A percentile compares a stretch with the other conserved stretches of the same genome.
Conservation (phyloP, 2,797 vertebrate species). For the Parauchenoglanis ngamensis region DNA sequence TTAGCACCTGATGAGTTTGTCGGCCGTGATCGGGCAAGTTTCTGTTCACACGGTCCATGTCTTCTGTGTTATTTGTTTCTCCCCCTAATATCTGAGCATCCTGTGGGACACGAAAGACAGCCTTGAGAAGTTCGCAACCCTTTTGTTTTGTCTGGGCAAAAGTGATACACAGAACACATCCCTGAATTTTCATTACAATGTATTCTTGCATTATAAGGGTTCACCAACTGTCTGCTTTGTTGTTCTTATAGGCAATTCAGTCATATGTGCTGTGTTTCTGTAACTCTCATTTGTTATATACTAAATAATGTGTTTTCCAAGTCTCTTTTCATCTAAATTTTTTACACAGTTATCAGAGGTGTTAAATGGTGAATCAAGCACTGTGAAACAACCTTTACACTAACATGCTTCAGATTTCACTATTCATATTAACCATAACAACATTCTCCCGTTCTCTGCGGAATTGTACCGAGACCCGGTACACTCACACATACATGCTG, state of each 20-base stretch:
- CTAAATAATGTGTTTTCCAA: neutral
- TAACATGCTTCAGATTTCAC: conserved; percentile 40
- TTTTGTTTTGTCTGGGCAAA: conserved; percentile 1
- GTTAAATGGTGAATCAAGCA: neutral
- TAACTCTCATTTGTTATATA: neutral
- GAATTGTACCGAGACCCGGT: conserved; percentile 54
- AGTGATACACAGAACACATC: neutral
- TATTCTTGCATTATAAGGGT: neutral
- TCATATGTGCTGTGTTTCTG: neutral
- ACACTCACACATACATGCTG: conserved; percentile 48
- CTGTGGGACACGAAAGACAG: conserved; percentile 60
- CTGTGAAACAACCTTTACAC: conserved; percentile 43
- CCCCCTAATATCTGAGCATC: conserved; percentile 69
- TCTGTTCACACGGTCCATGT: conserved; percentile 82
- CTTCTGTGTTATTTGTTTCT: conserved; percentile 58
- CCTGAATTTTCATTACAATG: neutral
- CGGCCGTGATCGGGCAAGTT: conserved; percentile 66
- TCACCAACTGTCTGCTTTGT: neutral
- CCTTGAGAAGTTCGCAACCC: conserved; percentile 13
- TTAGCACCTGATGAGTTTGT: conserved; percentile 76
- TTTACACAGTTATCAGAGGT: neutral
- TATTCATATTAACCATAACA: conserved; percentile 8
- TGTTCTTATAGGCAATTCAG: neutral
- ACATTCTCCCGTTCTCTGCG: conserved; percentile 38
- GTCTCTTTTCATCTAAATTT: neutral